Evolutionary conservation across 2,113 vertebrate species (phyloP).

Genomic region (Petroica traversi): DNA sequence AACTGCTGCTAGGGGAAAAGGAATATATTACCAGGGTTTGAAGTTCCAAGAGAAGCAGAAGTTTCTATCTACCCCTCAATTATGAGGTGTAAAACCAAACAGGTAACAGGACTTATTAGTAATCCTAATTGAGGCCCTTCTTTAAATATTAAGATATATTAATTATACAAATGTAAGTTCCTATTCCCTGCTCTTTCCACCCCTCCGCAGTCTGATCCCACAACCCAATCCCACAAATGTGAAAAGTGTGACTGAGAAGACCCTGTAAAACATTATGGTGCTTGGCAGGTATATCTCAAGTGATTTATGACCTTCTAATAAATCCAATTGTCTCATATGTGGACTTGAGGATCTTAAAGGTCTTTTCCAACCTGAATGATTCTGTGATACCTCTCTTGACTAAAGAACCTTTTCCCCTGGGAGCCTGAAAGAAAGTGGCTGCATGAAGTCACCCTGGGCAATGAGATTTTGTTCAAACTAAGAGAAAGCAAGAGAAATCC

Average conservation of each 20-base stretch:
- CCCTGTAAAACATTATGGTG: not conserved
- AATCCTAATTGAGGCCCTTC: not conserved
- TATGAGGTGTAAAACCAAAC: not conserved
- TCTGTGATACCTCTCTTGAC: not conserved
- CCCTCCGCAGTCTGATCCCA: not conserved
- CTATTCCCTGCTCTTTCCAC: not conserved
- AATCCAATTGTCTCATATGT: not conserved
- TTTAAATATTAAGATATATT: not conserved
- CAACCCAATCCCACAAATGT: not conserved
- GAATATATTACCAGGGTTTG: not conserved
- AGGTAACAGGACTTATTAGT: not conserved
- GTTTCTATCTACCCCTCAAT: not conserved
- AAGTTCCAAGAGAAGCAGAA: not conserved
- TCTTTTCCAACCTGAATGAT: not conserved
- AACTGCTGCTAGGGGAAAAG: not conserved
- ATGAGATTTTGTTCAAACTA: not conserved
- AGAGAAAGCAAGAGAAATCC: not conserved
- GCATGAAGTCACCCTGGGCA: not conserved
- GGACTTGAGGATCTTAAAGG: not conserved
- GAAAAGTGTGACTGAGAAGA: not conserved
- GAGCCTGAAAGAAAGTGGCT: not conserved
- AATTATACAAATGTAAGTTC: not conserved
- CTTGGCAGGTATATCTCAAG: not conserved
- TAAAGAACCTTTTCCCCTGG: not conserved
- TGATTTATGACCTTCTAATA: not conserved